Evolutionary conservation across 2,113 vertebrate species (phyloP).

Genomic region (Aptenodytes patagonicus): DNA sequence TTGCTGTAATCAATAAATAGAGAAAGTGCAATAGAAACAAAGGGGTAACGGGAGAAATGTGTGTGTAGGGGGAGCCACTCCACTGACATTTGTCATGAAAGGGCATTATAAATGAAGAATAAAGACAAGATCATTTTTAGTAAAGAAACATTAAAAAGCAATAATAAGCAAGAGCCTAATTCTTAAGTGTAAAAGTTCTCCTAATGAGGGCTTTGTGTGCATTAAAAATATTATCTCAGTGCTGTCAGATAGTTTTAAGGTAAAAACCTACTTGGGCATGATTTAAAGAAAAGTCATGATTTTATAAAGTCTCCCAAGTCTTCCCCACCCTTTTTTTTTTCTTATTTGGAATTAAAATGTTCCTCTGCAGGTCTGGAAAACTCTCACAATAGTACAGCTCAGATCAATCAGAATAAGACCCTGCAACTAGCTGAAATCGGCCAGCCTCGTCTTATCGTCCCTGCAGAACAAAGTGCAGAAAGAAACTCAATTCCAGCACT

Average conservation of each 20-base stretch:
- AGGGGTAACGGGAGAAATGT: background rate
- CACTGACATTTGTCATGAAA: background rate
- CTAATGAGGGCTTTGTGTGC: background rate
- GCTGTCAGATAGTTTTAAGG: background rate
- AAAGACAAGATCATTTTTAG: background rate
- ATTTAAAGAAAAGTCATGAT: background rate
- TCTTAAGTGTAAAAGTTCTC: background rate
- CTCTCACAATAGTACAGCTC: background rate
- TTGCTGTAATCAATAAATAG: constrained; percentile 33
- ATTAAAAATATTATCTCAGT: background rate
- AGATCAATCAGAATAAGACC: background rate
- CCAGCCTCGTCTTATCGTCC: background rate
- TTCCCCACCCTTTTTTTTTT: background rate
- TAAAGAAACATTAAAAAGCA: background rate
- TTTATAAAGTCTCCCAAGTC: background rate
- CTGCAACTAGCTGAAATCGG: background rate
- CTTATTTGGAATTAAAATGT: background rate
- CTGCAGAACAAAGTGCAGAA: background rate
- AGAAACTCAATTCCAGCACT: background rate
- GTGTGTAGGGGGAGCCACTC: background rate
- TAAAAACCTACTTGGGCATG: background rate
- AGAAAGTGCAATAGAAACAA: background rate
- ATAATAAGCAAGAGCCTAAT: background rate
- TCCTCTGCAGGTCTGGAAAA: background rate
- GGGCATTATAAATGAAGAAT: background rate